Evolutionary conservation across 2,888 invertebrate species (phyloP), one percentile per base, ranked within the genome.

Genomic region (Bombylius discolor): DNA sequence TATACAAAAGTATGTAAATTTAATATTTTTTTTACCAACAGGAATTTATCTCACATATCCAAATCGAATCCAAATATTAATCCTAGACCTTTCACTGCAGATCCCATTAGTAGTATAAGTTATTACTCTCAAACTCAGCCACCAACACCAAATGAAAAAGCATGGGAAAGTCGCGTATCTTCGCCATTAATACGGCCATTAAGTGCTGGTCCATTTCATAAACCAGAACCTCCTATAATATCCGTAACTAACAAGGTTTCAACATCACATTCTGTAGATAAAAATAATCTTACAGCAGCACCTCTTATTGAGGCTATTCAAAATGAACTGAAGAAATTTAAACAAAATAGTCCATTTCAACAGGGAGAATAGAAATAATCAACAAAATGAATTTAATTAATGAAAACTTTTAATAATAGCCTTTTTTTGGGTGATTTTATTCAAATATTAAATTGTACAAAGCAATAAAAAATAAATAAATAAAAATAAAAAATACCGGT

Each of bases 301-400:
- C 89, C 90, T 0, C 78, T 91, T 34, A 90, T 92, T 64, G 83
- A 85, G 49, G 89, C 90, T 60, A 91, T 92, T 67, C 89, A 88
- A 71, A 83, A 81, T 59, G 91, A 92, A 58, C 58, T 74, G 54
- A 68, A 68, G 63, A 71, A 68, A 62, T 73, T 72, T 57, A 72
- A 71, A 58, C 63, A 11, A 11, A 23, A 23, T 23, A 23, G 23
- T 23, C 23, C 23, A 23, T 23, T 23, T 23, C 23, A 23, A 23
- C 23, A 23, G 23, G 23, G 23, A 23, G 23, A 23, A 23, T 23
- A 23, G 23, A 23, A 23, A 23, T 23, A 23, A 23, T 23, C 23
- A 23, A 23, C 1, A 23, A 23, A 23, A 23, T 23, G 23, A 23
- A 23, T 2, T 23, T 23, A n/a, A n/a, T n/a, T 23, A 23, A 23